Percentiles rank a stretch among this genome's conserved stretches.
Conservation (phyloP, 2,113 vertebrate species). For the Psilopsiagon aymara region DNA sequence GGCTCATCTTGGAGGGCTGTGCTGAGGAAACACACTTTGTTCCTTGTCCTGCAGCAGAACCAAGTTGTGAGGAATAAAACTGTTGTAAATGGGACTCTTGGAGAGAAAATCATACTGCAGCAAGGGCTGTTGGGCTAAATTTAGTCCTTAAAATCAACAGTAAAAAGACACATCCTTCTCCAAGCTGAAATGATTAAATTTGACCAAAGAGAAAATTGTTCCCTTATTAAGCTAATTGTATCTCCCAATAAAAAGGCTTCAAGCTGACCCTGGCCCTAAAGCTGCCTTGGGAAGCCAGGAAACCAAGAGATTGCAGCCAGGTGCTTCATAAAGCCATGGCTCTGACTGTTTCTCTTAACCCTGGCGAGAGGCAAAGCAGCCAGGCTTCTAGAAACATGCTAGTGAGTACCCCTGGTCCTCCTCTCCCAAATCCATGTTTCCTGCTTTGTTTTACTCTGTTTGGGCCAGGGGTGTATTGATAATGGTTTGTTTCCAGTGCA, state of each 20-base stretch:
- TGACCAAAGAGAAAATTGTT: neutral
- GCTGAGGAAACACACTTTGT: neutral
- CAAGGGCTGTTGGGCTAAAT: neutral
- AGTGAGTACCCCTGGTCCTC: neutral
- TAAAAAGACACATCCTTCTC: neutral
- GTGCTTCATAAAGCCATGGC: neutral
- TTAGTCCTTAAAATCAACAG: constrained; percentile 27
- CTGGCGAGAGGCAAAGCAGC: neutral
- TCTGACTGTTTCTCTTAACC: neutral
- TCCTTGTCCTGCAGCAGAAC: neutral
- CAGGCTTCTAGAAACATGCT: neutral
- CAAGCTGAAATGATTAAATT: neutral
- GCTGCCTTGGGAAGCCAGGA: neutral
- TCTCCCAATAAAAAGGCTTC: neutral
- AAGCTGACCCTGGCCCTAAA: neutral
- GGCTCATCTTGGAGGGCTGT: neutral
- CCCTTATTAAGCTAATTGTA: neutral
- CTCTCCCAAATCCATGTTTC: neutral
- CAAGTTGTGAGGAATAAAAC: neutral
- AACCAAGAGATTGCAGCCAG: neutral
- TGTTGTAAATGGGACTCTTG: neutral
- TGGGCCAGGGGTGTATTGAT: neutral
- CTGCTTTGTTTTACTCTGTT: neutral
- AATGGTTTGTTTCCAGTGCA: neutral
- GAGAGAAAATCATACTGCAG: neutral